Percentiles rank a stretch among this genome's conserved stretches.
Evolutionary conservation across 2,888 invertebrate species (phyloP).

Genomic region (Eupithecia vulgata): DNA sequence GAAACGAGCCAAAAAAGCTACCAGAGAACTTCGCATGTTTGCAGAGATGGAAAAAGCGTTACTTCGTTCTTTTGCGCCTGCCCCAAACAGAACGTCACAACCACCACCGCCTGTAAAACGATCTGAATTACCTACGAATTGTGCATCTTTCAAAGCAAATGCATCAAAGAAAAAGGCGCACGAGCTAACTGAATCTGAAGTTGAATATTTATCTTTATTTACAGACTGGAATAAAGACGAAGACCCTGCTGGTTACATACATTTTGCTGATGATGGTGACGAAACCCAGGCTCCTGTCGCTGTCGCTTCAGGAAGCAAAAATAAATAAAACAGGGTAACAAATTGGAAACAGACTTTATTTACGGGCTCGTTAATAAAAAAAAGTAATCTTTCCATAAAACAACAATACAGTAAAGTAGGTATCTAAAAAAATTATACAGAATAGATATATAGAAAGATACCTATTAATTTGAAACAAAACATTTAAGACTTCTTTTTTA

Average conservation of each 20-base stretch:
- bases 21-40: constrained; percentile 82
- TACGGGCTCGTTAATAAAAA: constrained; percentile 74
- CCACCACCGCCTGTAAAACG: constrained; percentile 20
- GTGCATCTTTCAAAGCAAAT: not conserved
- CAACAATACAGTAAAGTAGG: constrained; percentile 59
- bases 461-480: not conserved
- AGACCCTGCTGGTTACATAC: constrained; percentile 64
- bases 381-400: constrained; percentile 70
- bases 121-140: not conserved
- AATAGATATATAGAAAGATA: constrained; percentile 49
- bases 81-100: constrained; percentile 26
- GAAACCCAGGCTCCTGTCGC: constrained; percentile 3
- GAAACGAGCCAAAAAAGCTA: constrained; percentile 82
- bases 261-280: constrained; percentile 35
- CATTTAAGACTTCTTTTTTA: constrained; percentile 63
- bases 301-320: not conserved
- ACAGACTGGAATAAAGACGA: constrained; percentile 73
- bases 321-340: constrained; percentile 47
- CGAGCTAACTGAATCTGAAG: constrained; percentile 62
- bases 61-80: constrained; percentile 68
- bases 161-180: constrained; percentile 36
- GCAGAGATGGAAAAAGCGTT: constrained; percentile 75
- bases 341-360: constrained; percentile 79
- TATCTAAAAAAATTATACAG: constrained; percentile 52
- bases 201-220: constrained; percentile 70